Percentiles rank a stretch among this genome's conserved stretches.
These are phyloP conservation scores for Lasioglossum marginatum DNA, from an alignment of 2,888 invertebrate genomes.

Conservation along the genomic window DNA sequence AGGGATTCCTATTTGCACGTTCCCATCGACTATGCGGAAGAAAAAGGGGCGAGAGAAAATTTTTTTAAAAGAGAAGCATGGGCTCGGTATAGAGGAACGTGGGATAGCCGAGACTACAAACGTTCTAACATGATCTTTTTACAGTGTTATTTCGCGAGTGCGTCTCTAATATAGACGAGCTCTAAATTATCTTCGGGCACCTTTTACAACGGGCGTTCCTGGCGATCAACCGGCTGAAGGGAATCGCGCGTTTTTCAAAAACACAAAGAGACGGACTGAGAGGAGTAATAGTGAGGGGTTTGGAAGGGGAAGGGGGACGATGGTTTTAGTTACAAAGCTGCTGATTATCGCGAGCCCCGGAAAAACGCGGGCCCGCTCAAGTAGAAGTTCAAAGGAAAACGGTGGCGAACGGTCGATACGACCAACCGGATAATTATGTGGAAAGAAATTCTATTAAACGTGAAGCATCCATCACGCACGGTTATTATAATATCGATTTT, in stretches of 20 bases:
- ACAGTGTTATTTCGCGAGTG: slow-evolving; percentile 76
- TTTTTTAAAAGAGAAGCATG: neutral
- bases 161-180: slow-evolving; percentile 78
- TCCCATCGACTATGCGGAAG: neutral
- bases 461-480: slow-evolving; percentile 53
- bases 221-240: slow-evolving; percentile 36
- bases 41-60: no score
- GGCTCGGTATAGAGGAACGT: neutral
- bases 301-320: neutral
- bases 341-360: slow-evolving; percentile 23
- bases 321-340: slow-evolving; percentile 37
- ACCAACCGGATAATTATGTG: slow-evolving; percentile 56
- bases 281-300: neutral
- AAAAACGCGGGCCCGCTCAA: slow-evolving; percentile 15
- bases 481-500: slow-evolving; percentile 61
- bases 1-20: neutral
- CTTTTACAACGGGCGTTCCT: slow-evolving; percentile 38
- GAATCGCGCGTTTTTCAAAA: slow-evolving; percentile 2
- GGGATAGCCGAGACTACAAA: neutral
- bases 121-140: slow-evolving; percentile 73
- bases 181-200: slow-evolving; percentile 66
- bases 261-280: neutral
- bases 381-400: slow-evolving; percentile 18
- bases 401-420: slow-evolving; percentile 38
- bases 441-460: slow-evolving; percentile 62